These are phyloP conservation scores for Saccostrea echinata DNA, from an alignment of 1,140 invertebrate genomes.

Conservation along the genomic window DNA sequence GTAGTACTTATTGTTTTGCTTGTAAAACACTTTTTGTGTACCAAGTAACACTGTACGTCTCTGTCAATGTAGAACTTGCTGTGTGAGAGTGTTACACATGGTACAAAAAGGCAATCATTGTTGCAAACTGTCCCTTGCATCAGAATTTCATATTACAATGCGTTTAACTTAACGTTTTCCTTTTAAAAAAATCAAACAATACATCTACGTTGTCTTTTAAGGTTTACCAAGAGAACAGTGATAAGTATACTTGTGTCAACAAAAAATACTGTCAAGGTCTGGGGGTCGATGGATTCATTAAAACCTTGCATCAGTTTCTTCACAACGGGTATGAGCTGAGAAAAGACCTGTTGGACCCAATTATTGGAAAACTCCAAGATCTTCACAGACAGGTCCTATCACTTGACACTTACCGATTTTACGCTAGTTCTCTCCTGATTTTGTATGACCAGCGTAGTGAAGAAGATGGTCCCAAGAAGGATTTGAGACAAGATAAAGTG, in stretches of 20 bases:
- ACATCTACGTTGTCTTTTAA: constrained; percentile 79
- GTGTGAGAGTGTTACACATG: no score
- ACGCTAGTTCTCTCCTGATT: constrained; percentile 94
- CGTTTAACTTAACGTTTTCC: no score
- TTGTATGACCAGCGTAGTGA: constrained; percentile 86
- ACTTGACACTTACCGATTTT: constrained; percentile 95
- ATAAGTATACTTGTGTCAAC: constrained; percentile 90
- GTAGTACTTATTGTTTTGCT: no score
- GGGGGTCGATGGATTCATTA: constrained; percentile 90
- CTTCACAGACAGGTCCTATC: constrained; percentile 89
- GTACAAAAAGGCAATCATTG: no score
- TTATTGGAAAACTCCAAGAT: constrained; percentile 87
- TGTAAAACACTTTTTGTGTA: no score
- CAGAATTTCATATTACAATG: no score
- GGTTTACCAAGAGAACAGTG: constrained; percentile 87
- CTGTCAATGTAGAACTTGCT: no score
- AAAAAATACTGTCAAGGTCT: constrained; percentile 95
- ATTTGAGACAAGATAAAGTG: not conserved
- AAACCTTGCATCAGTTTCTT: constrained; percentile 91
- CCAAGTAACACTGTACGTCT: no score
- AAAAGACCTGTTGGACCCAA: constrained; percentile 86
- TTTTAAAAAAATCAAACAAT: no score
- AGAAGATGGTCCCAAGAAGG: not conserved
- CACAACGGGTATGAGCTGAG: constrained; percentile 89
- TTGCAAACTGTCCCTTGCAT: no score